Evolutionary conservation across 2,797 vertebrate species (phyloP), one percentile per base, ranked within the genome.

Genomic region (Cryptoblepharus egeriae): DNA sequence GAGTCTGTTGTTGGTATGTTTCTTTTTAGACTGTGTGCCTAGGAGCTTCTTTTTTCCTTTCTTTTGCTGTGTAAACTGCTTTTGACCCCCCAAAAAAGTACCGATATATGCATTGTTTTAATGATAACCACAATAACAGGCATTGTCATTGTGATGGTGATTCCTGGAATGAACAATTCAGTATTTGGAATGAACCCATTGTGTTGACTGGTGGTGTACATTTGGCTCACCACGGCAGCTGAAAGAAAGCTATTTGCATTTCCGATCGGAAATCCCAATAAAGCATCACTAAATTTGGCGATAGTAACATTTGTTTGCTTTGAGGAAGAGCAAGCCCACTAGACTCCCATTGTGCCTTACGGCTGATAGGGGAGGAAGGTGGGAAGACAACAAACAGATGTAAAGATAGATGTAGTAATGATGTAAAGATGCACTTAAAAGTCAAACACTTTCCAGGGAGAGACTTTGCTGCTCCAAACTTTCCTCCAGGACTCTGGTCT

Each of bases 91-190:
- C 18, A 52, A 15, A 10, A 52, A 52, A 52, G 49, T 15, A 52
- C 13, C 15, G n/a, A n/a, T n/a, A 52, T 52, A 52, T 52, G 49
- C 49, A 52, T 18, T 9, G 15, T 52, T 52, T 1, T 1, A 52
- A 52, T 10, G 49, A 18, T 18, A 52, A 52, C 18, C 13, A 10
- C 15, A 52, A 52, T 52, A 52, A 52, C 49, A 74, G 7, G 32
- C 67, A 12, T 58, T 39, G 64, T 11, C 0, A 0, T 0, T 0
- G 0, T 64, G 70, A 60, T 1, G 0, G 35, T n/a, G 20, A 0
- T 4, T 0, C 32, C 30, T 0, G 0, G 7, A 69, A 69, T 45
- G 15, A 11, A 24, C 79, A 74, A 45, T 26, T 24, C n/a, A n/a
- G n/a, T n/a, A n/a, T n/a, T n/a, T n/a, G n/a, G n/a, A n/a, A n/a